phyloP scores from a whole-genome alignment of 2,113 vertebrate species.

The Hemichromis elongatus region DNA sequence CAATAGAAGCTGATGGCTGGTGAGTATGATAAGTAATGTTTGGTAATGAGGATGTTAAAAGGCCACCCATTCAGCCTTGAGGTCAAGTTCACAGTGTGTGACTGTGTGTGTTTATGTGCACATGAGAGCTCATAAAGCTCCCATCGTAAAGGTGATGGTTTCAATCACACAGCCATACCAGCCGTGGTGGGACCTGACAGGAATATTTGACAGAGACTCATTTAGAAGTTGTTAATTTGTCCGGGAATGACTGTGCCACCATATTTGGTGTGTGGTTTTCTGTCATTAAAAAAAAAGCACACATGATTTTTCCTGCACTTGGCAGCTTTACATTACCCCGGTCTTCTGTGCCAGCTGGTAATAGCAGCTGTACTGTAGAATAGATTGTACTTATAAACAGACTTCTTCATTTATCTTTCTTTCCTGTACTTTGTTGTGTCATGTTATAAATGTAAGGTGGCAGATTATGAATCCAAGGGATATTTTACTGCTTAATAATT shows the following conservation, averaged over 20 bases:
- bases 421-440: background rate
- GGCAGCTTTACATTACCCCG: background rate
- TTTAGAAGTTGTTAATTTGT: slow-evolving; percentile 15
- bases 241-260: background rate
- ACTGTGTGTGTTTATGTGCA: background rate
- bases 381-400: background rate
- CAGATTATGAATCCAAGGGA: background rate
- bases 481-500: background rate
- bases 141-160: slow-evolving; percentile 6
- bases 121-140: background rate
- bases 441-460: background rate
- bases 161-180: slow-evolving; percentile 20
- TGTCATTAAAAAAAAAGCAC: background rate
- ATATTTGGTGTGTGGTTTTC: background rate
- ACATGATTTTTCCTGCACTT: background rate
- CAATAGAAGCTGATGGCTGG: slow-evolving; percentile 4
- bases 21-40: slow-evolving; percentile 39
- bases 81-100: background rate
- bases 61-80: slow-evolving; percentile 44
- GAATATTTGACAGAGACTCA: background rate
- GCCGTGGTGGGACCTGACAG: slow-evolving; percentile 6
- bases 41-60: slow-evolving; percentile 32
- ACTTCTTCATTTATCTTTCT: background rate
- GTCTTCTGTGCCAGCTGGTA: background rate
- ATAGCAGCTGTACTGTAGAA: background rate